These are phyloP conservation scores for Nemapogon koenigi DNA, from an alignment of 2,888 invertebrate genomes.

Conservation along the genomic window DNA sequence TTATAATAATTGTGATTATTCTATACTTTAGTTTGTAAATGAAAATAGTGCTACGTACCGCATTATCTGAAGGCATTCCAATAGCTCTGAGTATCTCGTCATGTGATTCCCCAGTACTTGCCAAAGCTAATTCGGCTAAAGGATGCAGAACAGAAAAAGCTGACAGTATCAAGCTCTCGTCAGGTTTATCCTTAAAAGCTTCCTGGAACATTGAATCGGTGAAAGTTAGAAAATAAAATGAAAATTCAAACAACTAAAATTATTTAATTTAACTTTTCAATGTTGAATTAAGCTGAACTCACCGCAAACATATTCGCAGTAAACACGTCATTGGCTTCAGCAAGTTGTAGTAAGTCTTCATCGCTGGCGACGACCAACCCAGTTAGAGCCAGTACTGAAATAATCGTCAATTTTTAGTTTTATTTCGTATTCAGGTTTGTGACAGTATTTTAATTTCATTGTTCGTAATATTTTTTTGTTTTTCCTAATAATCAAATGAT, in stretches of 20 bases:
- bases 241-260: too few species aligned
- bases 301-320: slow-evolving; percentile 37
- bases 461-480: too few species aligned
- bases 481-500: too few species aligned
- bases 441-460: too few species aligned
- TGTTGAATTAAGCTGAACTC: too few species aligned
- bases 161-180: slow-evolving; percentile 41
- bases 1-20: too few species aligned
- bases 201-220: slow-evolving; percentile 36
- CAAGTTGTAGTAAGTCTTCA: slow-evolving; percentile 20
- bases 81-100: slow-evolving; percentile 36
- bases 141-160: slow-evolving; percentile 50
- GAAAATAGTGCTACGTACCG: slow-evolving; percentile 24
- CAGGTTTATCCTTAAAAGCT: slow-evolving; percentile 26
- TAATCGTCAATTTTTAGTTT: too few species aligned
- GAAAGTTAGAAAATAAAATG: slow-evolving; percentile 11
- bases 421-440: too few species aligned
- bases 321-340: slow-evolving; percentile 29
- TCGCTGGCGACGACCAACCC: slow-evolving; percentile 23
- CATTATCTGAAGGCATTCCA: slow-evolving; percentile 35
- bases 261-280: too few species aligned
- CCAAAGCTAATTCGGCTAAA: slow-evolving; percentile 37
- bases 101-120: slow-evolving; percentile 37
- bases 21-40: too few species aligned
- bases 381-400: too few species aligned